Percentiles rank a stretch among this genome's conserved stretches.
These are phyloP conservation scores for Procambarus clarkii DNA, from an alignment of 1,140 invertebrate genomes.

Conservation along the genomic window DNA sequence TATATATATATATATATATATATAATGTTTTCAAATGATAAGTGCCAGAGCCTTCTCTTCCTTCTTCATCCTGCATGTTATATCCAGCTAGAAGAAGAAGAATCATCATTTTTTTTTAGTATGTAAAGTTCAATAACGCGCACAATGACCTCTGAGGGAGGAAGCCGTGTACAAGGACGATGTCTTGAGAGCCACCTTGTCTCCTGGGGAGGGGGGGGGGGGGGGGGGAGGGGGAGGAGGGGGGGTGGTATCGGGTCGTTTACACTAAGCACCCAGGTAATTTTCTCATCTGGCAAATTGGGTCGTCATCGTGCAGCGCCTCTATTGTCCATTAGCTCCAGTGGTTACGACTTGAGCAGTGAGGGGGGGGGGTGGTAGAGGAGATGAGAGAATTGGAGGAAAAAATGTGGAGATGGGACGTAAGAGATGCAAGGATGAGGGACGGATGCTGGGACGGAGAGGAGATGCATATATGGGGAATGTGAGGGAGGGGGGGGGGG, in stretches of 20 bases:
- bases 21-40: no score
- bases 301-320: neutral
- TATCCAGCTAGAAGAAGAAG: neutral
- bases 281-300: conserved; percentile 14
- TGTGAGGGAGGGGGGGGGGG: neutral
- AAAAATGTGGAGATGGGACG: neutral
- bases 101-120: neutral
- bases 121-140: no score
- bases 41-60: neutral
- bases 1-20: no score
- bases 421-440: neutral
- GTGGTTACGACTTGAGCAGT: neutral
- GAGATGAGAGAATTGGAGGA: neutral
- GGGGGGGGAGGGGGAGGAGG: no score
- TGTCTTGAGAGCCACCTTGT: no score
- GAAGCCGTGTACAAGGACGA: no score
- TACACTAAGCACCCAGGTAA: neutral
- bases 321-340: conserved; percentile 1
- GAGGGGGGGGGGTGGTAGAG: neutral
- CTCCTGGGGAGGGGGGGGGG: no score
- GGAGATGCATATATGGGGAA: neutral
- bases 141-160: no score
- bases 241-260: neutral
- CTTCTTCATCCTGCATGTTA: neutral
- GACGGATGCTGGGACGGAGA: neutral